Evolutionary conservation across 2,888 invertebrate species (phyloP), one percentile per base, ranked within the genome.

Genomic region (Mythimna lalbum): DNA sequence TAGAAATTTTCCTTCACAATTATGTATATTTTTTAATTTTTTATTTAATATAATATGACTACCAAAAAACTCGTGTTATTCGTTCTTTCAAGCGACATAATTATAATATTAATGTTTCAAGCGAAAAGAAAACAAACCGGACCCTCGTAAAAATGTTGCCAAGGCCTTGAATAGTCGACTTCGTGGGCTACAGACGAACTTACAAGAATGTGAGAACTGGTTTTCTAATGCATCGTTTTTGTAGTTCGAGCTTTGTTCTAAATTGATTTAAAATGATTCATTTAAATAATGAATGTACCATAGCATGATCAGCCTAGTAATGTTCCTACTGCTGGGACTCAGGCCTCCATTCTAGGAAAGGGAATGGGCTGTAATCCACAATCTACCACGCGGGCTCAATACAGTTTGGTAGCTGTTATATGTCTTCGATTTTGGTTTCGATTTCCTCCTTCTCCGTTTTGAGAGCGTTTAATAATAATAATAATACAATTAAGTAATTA

Each of bases 151-250:
- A 71, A 72, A 69, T 70, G 78, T 79, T 78, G 64, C 74, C 85
- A 87, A 87, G 87, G 87, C 82, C 82, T 80, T 76, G 78, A 72
- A 78, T 72, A 59, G 65, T 81, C n/a, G 63, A 78, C 72, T 75
- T 68, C 74, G 78, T 83, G 78, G 82, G 81, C 78, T 78, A 17
- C 50, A 59, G 55, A 76, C 61, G 76, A 78, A 70, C 76, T 73
- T 66, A 83, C 81, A 82, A 85, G 90, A 90, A 89, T 84, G 62
- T 69, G 64, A 21, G 12, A 84, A 91, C 90, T 63, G 85, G 90
- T 91, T 91, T 87, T 72, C 64, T 84, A 86, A 86, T 87, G 86
- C 87, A 85, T 83, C 82, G 82, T 84, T 86, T 80, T 52, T 76
- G 23, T 61, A 52, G 55, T 63, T 72, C 71, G 61, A 65, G 59